phyloP scores from a whole-genome alignment of 2,797 vertebrate species.

The Dallia pectoralis region DNA sequence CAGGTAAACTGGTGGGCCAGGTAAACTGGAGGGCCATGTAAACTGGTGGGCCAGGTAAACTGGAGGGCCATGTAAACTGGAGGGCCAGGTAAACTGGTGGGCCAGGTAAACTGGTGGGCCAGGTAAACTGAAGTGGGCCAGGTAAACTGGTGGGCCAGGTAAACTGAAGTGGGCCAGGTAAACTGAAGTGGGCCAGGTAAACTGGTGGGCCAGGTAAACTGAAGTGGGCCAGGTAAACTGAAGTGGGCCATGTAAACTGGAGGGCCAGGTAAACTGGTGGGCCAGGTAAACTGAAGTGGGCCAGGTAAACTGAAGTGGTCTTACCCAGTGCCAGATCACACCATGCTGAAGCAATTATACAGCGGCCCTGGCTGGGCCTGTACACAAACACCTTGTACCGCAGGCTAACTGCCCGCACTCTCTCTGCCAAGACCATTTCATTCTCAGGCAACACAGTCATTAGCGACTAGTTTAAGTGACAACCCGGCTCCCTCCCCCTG shows the following conservation, averaged over 20 bases:
- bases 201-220: too few species aligned
- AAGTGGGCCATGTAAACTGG: too few species aligned
- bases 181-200: conserved; percentile 12
- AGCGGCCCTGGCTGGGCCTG: conserved; percentile 7
- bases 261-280: too few species aligned
- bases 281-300: conserved; percentile 17
- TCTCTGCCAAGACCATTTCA: conserved; percentile 19
- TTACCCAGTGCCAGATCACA: conserved; percentile 17
- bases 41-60: conserved; percentile 20
- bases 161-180: conserved; percentile 16
- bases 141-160: too few species aligned
- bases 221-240: conserved; percentile 18
- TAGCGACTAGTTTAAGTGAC: conserved; percentile 23
- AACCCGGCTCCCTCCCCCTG: neutral
- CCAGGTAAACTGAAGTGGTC: conserved; percentile 18
- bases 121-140: conserved; percentile 20
- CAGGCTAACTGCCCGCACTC: neutral
- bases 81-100: too few species aligned
- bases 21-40: conserved; percentile 20
- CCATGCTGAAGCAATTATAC: conserved; percentile 25
- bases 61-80: too few species aligned
- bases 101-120: conserved; percentile 18
- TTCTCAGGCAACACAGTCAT: conserved; percentile 16
- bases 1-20: too few species aligned
- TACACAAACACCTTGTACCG: conserved; percentile 15